phyloP scores from a whole-genome alignment of 2,113 vertebrate genomes.

The Petrocephalus zakoni region DNA sequence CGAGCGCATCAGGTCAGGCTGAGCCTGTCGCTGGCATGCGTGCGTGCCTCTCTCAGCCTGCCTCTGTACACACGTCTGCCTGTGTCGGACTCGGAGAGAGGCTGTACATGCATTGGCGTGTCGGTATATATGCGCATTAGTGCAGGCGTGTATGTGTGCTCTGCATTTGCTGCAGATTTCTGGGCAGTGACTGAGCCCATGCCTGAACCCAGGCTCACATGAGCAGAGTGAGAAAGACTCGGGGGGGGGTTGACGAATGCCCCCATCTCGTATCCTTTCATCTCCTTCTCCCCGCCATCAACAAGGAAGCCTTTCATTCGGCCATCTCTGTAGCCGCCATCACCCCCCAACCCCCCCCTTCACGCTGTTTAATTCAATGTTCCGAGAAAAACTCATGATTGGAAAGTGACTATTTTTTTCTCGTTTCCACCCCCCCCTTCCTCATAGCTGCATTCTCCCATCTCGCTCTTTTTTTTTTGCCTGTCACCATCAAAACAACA shows the following conservation, averaged over 20 bases:
- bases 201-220: slow-evolving; percentile 26
- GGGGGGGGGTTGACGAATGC: slow-evolving; percentile 27
- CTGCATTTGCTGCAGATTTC: not conserved
- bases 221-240: slow-evolving; percentile 2
- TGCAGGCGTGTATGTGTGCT: too few relatives aligned
- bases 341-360: slow-evolving; percentile 42
- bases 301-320: slow-evolving; percentile 61
- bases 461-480: not conserved
- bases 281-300: slow-evolving; percentile 43
- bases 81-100: not conserved
- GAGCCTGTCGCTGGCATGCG: not conserved
- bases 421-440: slow-evolving; percentile 8
- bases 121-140: not conserved
- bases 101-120: not conserved
- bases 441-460: not conserved
- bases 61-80: not conserved
- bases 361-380: slow-evolving; percentile 61
- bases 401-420: slow-evolving; percentile 36
- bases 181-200: slow-evolving; percentile 11
- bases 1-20: not conserved
- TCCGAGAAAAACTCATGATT: slow-evolving; percentile 57
- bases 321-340: slow-evolving; percentile 41
- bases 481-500: slow-evolving; percentile 26
- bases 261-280: slow-evolving; percentile 55
- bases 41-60: not conserved